phyloP scores from a whole-genome alignment of 2,113 vertebrate genomes.

The Rhea pennata region DNA sequence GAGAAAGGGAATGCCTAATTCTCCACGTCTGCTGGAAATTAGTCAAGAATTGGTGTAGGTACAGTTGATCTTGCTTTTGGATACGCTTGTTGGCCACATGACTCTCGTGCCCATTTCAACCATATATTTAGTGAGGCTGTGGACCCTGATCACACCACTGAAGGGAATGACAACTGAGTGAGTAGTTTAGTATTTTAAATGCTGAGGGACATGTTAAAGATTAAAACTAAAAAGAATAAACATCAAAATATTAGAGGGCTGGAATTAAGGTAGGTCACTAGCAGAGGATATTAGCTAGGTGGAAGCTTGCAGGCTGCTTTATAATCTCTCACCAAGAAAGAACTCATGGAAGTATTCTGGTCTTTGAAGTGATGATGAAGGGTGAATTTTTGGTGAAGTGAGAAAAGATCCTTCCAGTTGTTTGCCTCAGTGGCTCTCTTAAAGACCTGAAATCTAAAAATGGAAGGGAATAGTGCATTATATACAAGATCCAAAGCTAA shows the following conservation, averaged over 20 bases:
- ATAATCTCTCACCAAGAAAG: not conserved
- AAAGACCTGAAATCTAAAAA: not conserved
- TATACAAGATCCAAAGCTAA: accelerated
- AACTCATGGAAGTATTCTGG: not conserved
- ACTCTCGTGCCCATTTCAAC: not conserved
- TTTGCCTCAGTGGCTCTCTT: not conserved
- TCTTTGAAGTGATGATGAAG: not conserved
- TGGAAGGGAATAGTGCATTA: not conserved
- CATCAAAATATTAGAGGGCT: not conserved
- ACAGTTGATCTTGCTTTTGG: not conserved
- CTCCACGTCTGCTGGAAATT: not conserved
- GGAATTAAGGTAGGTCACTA: not conserved
- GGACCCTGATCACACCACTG: not conserved
- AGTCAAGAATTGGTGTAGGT: not conserved
- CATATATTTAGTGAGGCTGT: not conserved
- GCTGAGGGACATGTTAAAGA: not conserved
- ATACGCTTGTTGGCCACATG: not conserved
- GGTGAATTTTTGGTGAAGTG: not conserved
- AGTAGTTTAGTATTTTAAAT: not conserved
- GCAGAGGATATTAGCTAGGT: not conserved
- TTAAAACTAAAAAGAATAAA: not conserved
- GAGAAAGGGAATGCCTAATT: not conserved
- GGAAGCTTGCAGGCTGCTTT: not conserved
- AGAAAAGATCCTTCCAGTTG: not conserved
- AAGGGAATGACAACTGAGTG: not conserved